These are phyloP conservation scores for Agapetus fuscipes DNA, from an alignment of 2,888 invertebrate genomes.

Conservation along the genomic window DNA sequence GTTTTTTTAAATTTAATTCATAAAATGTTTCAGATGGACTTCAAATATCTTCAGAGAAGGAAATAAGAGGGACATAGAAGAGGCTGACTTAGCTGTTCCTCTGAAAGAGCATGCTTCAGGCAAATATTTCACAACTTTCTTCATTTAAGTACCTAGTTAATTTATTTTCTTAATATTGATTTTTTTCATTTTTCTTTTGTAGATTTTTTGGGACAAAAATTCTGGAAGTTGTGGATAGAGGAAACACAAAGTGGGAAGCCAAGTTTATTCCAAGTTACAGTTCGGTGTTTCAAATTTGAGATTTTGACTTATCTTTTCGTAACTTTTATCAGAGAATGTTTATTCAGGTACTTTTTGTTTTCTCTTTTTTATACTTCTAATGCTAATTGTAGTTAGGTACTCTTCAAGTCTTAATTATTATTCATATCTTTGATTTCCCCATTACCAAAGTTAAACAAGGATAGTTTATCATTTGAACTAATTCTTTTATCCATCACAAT, in stretches of 20 bases:
- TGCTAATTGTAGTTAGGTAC: no score
- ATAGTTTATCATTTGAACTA: no score
- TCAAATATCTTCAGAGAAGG: constrained; percentile 59
- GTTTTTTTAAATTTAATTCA: no score
- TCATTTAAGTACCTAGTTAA: not conserved
- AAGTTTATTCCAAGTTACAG: constrained; percentile 5
- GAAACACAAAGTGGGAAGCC: constrained; percentile 2
- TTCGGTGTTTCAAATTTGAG: constrained; percentile 6
- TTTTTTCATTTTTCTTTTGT: constrained; percentile 2
- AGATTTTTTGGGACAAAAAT: constrained; percentile 7
- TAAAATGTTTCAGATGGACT: constrained; percentile 56
- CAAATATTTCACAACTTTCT: constrained; percentile 20
- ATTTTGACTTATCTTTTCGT: constrained; percentile 2
- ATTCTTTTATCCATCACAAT: no score
- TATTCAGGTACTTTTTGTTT: no score
- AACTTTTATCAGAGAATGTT: constrained; percentile 9
- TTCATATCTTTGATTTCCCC: no score
- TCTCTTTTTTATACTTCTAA: no score
- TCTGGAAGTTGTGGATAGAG: constrained; percentile 6
- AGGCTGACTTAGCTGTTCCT: constrained; percentile 56
- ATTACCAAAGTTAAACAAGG: no score
- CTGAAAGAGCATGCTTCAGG: constrained; percentile 59
- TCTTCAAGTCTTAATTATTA: no score
- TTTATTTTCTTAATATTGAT: not conserved
- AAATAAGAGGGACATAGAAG: constrained; percentile 54